Evolutionary conservation across 2,113 vertebrate genomes (phyloP), one percentile per base, ranked within the genome.

Genomic region (Channa argus): DNA sequence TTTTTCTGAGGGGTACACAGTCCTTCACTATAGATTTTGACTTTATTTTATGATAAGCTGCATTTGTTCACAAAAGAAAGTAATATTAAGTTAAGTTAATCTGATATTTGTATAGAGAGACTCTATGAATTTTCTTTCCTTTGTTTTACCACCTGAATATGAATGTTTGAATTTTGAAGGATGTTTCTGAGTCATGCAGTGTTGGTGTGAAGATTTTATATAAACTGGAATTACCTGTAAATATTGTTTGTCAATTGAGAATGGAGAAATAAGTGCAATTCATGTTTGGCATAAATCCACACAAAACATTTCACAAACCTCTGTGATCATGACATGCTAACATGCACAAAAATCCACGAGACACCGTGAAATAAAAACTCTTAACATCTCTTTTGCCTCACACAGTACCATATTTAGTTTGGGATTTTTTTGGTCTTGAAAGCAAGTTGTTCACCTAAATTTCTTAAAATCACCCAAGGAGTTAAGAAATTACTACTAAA

Each of bases 171-270:
- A 9, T 52, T 61, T 67, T 82, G 53, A 55, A 58, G 61, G 7
- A 38, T 44, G 13, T 43, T 55, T 63, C 54, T 15, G 59, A 14
- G 43, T 79, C 50, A 46, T 14, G 78, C 66, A 53, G 69, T 74
- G 63, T 87, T 66, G 49, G 75, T 82, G 67, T 84, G 60, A 85
- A 81, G 54, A 87, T 90, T 93, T 92, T 92, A 89, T 90, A 93
- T 80, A 8, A 89, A 86, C 84, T 79, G 68, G 65, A 87, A 79
- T 88, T 77, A 45, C 75, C 71, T 94, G 92, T 94, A 93, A 80
- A 93, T 92, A 82, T 56, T 86, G 63, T 90, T 86, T 93, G 87
- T 77, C 79, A 84, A 71, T 69, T 87, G 80, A 86, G 70, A 84
- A 81, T 79, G 41, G 58, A 3, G 58, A 55, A 82, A 50, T 46